Base-by-base conservation (phyloP, 2,113 vertebrate species). In the Chamaetylas fuelleborni region DNA sequence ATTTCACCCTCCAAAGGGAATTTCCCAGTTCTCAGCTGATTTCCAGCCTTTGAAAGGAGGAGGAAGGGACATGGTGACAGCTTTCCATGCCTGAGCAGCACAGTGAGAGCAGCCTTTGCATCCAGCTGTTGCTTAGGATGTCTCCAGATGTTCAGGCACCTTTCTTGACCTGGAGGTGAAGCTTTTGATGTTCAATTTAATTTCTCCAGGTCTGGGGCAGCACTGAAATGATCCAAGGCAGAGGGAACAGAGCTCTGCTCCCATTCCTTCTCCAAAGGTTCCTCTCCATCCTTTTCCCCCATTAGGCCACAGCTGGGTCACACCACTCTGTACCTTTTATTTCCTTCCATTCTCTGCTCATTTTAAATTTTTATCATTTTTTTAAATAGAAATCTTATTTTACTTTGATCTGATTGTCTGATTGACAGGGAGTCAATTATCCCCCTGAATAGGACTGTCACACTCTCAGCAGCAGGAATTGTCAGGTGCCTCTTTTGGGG, bases 361-460 rank as follows among this genome's bases (percentile, higher is more conserved):
- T 92, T 43, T 64, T 14, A 26, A 14, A 14, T 9, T 6, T 65
- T 81, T 53, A 36, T 36, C 9, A 36, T 33, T 72, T 51, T 40
- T 85, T 50, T 38, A 8, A 5, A 50, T 17, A 48, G 36, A 58
- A 26, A 47, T 91, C 64, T 64, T 87, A 86, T 23, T 94, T 62
- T 64, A 31, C 54, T 83, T 93, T 62, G 81, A 76, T 95, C 88
- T 65, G 69, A 57, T 70, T 85, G 34, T n/a, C 67, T 93, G 51
- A 93, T 53, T 96, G 94, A 76, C 91, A 94, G 88, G 67, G 81
- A 91, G 84, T 89, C 86, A 96, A 72, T 96, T 90, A 97, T 94
- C 65, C 25, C 69, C 12, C 66, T 93, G 87, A 87, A 93, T 65
- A n/a, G 0, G 3, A 38, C 54, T 94, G 92, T 78, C 88, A 81